phyloP scores from a whole-genome alignment of 2,797 vertebrate species.

The Pseudomugil gertrudae region DNA sequence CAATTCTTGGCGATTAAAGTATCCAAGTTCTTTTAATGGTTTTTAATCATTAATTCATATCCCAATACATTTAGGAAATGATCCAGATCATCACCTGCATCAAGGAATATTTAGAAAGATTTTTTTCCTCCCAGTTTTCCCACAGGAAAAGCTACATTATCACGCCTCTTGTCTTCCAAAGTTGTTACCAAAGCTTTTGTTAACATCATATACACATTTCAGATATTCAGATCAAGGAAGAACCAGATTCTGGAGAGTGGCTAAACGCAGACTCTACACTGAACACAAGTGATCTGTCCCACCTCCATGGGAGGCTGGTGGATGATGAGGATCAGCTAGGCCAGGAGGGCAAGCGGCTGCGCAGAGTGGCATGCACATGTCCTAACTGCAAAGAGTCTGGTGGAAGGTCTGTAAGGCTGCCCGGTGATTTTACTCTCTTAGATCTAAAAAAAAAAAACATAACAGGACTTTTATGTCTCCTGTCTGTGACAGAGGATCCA shows the following conservation, averaged over 20 bases:
- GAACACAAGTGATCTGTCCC: conserved; percentile 95
- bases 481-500: conserved; percentile 88
- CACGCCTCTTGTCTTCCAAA: neutral
- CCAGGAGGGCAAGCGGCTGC: conserved; percentile 95
- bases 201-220: conserved; percentile 42
- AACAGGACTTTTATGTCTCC: conserved; percentile 15
- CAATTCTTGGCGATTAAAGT: neutral
- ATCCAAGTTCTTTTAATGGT: neutral
- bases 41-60: neutral
- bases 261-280: conserved; percentile 94
- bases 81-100: too few relatives aligned
- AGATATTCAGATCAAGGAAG: conserved; percentile 99
- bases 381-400: conserved; percentile 99
- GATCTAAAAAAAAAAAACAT: neutral
- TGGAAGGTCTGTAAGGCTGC: conserved; percentile 86
- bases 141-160: neutral
- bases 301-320: conserved; percentile 92
- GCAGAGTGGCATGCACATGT: conserved; percentile 97
- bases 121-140: too few relatives aligned
- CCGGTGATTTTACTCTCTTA: neutral
- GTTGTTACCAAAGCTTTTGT: conserved; percentile 25
- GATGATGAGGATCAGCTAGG: conserved; percentile 95
- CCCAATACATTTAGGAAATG: too few relatives aligned
- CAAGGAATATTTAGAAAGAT: too few relatives aligned
- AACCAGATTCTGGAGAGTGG: conserved; percentile 97